Conservation (phyloP, 1,140 invertebrate genomes). For the Amphibalanus amphitrite region DNA sequence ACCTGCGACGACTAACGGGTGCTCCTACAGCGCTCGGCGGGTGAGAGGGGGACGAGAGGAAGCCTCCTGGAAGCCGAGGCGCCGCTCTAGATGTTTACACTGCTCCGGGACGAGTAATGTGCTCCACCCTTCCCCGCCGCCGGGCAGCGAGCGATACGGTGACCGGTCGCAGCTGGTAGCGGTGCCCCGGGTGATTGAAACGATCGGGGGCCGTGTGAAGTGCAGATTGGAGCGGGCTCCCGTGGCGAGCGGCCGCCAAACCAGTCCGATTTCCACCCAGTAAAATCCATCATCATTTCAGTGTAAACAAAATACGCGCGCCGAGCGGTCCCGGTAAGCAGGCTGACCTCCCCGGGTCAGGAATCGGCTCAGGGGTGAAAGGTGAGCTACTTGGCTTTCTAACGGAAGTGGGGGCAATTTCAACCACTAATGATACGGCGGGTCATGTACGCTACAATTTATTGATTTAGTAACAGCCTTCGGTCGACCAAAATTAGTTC, state of each 20-base stretch:
- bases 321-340: not conserved
- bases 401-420: not conserved
- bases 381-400: not conserved
- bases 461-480: not conserved
- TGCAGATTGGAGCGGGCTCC: not conserved
- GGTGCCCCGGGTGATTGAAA: not conserved
- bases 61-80: too few relatives aligned
- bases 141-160: too few relatives aligned
- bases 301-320: not conserved
- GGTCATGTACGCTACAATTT: not conserved
- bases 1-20: too few relatives aligned
- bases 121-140: too few relatives aligned
- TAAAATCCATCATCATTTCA: constrained; percentile 1
- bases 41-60: too few relatives aligned
- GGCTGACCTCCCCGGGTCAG: not conserved
- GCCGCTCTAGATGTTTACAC: too few relatives aligned
- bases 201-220: not conserved
- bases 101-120: too few relatives aligned
- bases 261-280: not conserved
- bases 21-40: too few relatives aligned
- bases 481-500: not conserved
- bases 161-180: not conserved
- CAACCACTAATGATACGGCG: not conserved
- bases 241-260: not conserved
- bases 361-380: not conserved